Percentiles rank a stretch among this genome's conserved stretches.
Conservation (phyloP, 2,113 vertebrate genomes). For the Axis porcinus region DNA sequence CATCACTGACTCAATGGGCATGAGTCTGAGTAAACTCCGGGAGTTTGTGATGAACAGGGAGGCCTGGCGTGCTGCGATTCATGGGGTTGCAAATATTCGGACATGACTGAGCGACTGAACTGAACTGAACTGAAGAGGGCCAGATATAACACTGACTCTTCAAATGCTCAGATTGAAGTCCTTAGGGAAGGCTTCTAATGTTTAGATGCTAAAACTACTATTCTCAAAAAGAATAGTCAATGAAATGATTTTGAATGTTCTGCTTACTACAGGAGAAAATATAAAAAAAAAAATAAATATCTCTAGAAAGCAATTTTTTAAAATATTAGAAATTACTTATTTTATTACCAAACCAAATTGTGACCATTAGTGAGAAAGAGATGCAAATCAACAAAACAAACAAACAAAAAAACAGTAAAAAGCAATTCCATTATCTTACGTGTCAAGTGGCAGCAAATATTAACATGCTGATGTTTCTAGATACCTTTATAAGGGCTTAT, state of each 20-base stretch:
- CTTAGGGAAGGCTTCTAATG: not conserved
- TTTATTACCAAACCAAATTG: not conserved
- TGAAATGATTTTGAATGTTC: not conserved
- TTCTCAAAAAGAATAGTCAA: not conserved
- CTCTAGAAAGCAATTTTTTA: not conserved
- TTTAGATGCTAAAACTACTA: not conserved
- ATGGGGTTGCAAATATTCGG: too few species aligned
- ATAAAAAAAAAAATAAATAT: not conserved
- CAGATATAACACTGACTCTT: not conserved
- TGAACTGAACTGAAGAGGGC: not conserved
- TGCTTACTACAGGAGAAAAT: not conserved
- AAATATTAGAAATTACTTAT: not conserved
- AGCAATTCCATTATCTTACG: not conserved
- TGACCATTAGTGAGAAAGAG: not conserved
- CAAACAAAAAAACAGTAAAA: not conserved
- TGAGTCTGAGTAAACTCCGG: too few species aligned
- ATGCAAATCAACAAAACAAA: not conserved
- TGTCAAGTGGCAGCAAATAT: not conserved
- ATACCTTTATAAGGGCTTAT: not conserved
- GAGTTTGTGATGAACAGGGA: too few species aligned
- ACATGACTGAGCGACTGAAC: too few species aligned
- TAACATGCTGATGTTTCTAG: not conserved
- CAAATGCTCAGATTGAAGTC: not conserved
- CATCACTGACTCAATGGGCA: too few species aligned
- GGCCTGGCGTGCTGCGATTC: too few species aligned